Evolutionary conservation across 2,113 vertebrate species (phyloP).

Genomic region (Vulpes vulpes): DNA sequence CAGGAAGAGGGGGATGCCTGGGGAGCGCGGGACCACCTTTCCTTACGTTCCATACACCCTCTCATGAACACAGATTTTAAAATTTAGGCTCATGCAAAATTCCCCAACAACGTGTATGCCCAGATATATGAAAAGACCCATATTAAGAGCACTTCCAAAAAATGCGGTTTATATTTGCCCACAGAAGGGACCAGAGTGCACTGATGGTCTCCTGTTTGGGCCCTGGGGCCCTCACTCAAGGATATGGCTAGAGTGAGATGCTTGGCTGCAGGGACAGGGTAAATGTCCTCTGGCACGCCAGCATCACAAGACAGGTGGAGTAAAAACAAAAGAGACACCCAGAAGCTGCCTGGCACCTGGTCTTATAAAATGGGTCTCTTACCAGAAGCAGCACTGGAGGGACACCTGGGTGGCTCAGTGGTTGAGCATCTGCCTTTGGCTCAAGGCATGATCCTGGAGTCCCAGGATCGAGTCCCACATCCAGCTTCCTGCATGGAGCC

Average conservation of each 20-base stretch:
- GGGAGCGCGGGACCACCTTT: neutral
- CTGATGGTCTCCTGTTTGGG: neutral
- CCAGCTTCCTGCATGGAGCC: no score
- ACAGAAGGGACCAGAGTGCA: neutral
- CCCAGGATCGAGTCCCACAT: no score
- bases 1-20: neutral
- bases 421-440: no score
- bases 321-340: neutral
- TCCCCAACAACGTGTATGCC: neutral
- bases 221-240: rapidly evolving
- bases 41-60: neutral
- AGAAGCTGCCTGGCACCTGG: neutral
- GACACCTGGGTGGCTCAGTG: no score
- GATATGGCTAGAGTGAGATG: rapidly evolving
- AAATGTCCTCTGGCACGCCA: neutral
- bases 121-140: neutral
- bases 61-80: neutral
- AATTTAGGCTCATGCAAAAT: neutral
- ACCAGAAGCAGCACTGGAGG: neutral
- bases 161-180: neutral
- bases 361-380: neutral
- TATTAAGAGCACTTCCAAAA: neutral
- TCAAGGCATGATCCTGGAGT: no score
- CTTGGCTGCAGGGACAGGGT: neutral
- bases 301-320: neutral